phyloP scores from a whole-genome alignment of 2,113 vertebrate species.

The Pseudopodoces humilis region DNA sequence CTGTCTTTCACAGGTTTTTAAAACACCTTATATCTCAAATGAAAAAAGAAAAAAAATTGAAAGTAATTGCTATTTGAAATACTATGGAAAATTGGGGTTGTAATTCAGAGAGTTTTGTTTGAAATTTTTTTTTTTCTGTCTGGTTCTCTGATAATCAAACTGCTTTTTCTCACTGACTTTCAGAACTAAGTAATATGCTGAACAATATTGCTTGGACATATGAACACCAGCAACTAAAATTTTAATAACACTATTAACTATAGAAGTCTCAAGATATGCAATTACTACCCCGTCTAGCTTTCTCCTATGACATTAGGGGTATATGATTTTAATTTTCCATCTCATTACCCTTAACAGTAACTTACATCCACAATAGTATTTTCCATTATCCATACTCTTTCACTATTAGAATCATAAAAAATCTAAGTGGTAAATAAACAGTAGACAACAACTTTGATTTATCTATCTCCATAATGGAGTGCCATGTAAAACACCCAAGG shows the following conservation, averaged over 20 bases:
- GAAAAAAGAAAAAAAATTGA: neutral
- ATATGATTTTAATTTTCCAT: neutral
- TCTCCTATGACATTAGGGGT: neutral
- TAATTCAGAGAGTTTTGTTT: neutral
- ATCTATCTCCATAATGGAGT: neutral
- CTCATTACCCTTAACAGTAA: neutral
- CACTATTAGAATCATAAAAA: neutral
- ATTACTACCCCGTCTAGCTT: neutral
- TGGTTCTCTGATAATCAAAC: neutral
- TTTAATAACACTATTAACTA: neutral
- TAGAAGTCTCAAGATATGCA: neutral
- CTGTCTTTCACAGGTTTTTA: neutral
- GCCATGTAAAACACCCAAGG: neutral
- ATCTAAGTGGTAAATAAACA: neutral
- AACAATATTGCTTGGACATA: neutral
- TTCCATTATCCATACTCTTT: neutral
- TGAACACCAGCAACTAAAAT: neutral
- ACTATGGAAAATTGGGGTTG: neutral
- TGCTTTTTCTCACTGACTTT: neutral
- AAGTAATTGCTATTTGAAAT: neutral
- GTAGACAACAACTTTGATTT: neutral
- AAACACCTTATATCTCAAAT: neutral
- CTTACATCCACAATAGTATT: neutral
- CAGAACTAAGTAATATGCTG: neutral
- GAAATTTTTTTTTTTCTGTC: neutral